Percentiles rank a stretch among this genome's conserved stretches.
These are phyloP conservation scores for Brachylomia viminalis DNA, from an alignment of 2,888 invertebrate genomes.

Conservation along the genomic window DNA sequence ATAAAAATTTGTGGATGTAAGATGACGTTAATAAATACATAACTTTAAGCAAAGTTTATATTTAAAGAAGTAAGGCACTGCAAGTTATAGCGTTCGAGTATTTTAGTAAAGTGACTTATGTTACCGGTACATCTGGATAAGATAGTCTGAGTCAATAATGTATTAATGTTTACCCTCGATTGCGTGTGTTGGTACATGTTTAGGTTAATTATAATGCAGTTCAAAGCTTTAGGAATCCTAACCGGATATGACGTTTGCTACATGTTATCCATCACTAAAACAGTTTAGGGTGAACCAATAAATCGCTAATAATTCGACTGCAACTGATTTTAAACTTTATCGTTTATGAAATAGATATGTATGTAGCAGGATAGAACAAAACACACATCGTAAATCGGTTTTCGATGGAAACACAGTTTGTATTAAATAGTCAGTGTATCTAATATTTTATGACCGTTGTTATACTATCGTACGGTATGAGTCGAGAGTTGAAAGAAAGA, in stretches of 20 bases:
- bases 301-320: constrained; percentile 13
- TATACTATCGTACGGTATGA: background rate
- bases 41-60: background rate
- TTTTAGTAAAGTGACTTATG: constrained; percentile 8
- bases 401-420: constrained; percentile 21
- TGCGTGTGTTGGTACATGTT: constrained; percentile 6
- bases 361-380: background rate
- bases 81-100: background rate
- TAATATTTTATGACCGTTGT: constrained; percentile 32
- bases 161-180: constrained; percentile 24
- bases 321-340: constrained; percentile 18
- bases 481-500: background rate
- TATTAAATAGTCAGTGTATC: constrained; percentile 28
- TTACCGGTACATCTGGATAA: background rate
- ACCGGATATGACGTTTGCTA: constrained; percentile 41
- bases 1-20: background rate
- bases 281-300: constrained; percentile 32
- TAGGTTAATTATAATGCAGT: constrained; percentile 39
- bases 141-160: constrained; percentile 20
- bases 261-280: constrained; percentile 38
- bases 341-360: rapidly evolving
- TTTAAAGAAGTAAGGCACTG: background rate
- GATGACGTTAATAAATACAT: background rate
- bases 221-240: constrained; percentile 24
- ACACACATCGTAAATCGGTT: constrained; percentile 38